Percentiles rank a stretch among this genome's conserved stretches.
These are phyloP conservation scores for Gambusia yucatana DNA, from an alignment of 2,797 vertebrate species.

Conservation along the genomic window DNA sequence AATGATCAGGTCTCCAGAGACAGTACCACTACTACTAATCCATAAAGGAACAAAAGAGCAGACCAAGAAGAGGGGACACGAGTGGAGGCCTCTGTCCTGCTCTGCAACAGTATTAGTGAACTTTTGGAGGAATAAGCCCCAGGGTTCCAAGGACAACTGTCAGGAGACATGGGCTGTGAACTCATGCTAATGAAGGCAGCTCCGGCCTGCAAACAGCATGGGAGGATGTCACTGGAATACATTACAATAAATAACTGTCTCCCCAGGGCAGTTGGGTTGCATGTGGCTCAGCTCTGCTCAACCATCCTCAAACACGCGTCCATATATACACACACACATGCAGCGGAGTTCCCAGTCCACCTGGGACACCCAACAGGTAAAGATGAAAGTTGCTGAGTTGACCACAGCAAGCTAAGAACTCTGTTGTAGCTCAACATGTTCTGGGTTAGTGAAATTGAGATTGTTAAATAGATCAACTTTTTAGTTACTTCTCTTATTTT, in stretches of 20 bases:
- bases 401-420: conserved; percentile 30
- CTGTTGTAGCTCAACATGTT: conserved; percentile 25
- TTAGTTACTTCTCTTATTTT: conserved; percentile 10
- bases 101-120: conserved; percentile 70
- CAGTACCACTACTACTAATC: conserved; percentile 59
- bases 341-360: conserved; percentile 54
- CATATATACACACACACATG: conserved; percentile 19
- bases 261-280: conserved; percentile 73
- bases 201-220: conserved; percentile 85
- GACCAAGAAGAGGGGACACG: conserved; percentile 50
- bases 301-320: conserved; percentile 14
- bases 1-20: conserved; percentile 54
- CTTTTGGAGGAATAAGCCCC: conserved; percentile 79
- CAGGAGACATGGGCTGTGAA: conserved; percentile 82
- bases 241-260: conserved; percentile 89
- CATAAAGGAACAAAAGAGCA: conserved; percentile 77
- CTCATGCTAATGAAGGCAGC: conserved; percentile 86
- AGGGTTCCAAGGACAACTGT: conserved; percentile 85
- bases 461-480: neutral
- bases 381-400: conserved; percentile 34
- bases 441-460: conserved; percentile 15
- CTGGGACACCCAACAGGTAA: conserved; percentile 59
- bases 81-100: conserved; percentile 54
- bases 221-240: conserved; percentile 84
- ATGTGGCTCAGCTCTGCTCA: conserved; percentile 60